phyloP scores from a whole-genome alignment of 2,113 vertebrate genomes.

The Rhynchomys soricoides region DNA sequence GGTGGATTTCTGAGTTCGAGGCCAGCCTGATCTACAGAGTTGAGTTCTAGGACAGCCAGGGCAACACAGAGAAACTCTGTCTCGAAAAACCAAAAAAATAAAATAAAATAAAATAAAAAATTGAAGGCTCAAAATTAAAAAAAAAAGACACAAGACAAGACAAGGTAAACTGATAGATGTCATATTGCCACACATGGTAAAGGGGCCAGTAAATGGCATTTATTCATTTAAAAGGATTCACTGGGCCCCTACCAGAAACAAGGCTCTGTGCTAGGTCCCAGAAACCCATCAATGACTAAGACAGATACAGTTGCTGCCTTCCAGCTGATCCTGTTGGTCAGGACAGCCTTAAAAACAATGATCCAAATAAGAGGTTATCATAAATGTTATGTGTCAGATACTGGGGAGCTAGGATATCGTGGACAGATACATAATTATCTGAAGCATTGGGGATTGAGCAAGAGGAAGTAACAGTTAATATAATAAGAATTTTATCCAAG shows the following conservation, averaged over 20 bases:
- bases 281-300: background rate
- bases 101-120: too few relatives aligned
- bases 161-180: background rate
- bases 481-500: background rate
- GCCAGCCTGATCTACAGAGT: too few relatives aligned
- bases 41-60: too few relatives aligned
- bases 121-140: constrained; percentile 21
- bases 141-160: background rate
- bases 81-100: too few relatives aligned
- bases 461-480: background rate
- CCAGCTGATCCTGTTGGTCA: background rate
- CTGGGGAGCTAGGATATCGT: background rate
- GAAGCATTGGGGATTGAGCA: background rate
- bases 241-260: background rate
- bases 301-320: background rate
- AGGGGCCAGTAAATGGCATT: background rate
- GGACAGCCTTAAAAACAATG: background rate
- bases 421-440: background rate
- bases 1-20: too few relatives aligned
- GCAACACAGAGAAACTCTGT: too few relatives aligned
- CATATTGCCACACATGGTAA: background rate
- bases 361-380: background rate
- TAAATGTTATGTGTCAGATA: background rate
- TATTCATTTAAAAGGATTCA: background rate
- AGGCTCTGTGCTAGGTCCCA: background rate